Evolutionary conservation across 2,888 invertebrate genomes (phyloP).

Genomic region (Cyclophora punctaria): DNA sequence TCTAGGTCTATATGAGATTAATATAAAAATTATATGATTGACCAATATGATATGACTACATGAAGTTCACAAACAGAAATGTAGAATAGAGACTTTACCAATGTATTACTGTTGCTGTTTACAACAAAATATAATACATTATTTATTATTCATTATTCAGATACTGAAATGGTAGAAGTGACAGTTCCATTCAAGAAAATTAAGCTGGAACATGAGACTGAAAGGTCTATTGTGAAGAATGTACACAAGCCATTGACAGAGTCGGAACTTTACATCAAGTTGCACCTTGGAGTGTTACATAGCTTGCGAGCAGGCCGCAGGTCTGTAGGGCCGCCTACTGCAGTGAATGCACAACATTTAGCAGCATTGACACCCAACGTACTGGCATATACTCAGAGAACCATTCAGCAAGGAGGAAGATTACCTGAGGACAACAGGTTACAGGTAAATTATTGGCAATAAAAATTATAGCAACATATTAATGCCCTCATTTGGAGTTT

Average conservation of each 20-base stretch:
- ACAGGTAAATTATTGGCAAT: constrained; percentile 36
- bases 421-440: constrained; percentile 52
- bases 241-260: constrained; percentile 38
- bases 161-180: constrained; percentile 52
- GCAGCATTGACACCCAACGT: constrained; percentile 63
- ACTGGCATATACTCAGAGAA: constrained; percentile 51
- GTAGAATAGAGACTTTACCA: too few species aligned
- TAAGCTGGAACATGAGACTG: constrained; percentile 50
- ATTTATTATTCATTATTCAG: constrained; percentile 25
- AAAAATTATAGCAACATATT: too few species aligned
- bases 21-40: too few species aligned
- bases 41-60: too few species aligned
- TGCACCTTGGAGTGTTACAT: constrained; percentile 80
- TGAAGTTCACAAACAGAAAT: too few species aligned
- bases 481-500: too few species aligned
- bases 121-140: neutral
- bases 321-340: constrained; percentile 71
- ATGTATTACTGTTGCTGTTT: too few species aligned
- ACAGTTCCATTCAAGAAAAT: constrained; percentile 52
- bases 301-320: constrained; percentile 74
- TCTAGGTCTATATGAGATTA: too few species aligned
- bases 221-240: constrained; percentile 36
- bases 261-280: constrained; percentile 74
- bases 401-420: constrained; percentile 44
- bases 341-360: constrained; percentile 78